phyloP scores from a whole-genome alignment of 2,113 vertebrate species.

The Apodemus sylvaticus region DNA sequence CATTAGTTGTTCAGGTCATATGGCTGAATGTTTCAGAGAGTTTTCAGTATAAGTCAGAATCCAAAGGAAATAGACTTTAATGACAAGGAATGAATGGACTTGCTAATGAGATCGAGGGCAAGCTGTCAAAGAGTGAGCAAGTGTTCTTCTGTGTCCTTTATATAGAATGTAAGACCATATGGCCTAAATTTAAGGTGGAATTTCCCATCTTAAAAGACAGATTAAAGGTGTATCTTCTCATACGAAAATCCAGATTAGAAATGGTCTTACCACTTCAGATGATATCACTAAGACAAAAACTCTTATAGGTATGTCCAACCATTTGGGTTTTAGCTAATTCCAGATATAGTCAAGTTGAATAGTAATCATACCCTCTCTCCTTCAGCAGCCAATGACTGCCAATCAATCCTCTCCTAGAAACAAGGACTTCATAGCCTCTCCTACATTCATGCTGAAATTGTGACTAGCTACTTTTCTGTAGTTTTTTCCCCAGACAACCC shows the following conservation, averaged over 20 bases:
- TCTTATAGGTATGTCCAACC: neutral
- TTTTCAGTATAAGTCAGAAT: neutral
- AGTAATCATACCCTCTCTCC: neutral
- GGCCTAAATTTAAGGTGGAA: neutral
- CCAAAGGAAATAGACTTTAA: neutral
- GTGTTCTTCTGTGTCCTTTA: neutral
- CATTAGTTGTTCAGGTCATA: neutral
- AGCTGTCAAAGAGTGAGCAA: neutral
- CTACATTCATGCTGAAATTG: neutral
- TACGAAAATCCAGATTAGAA: neutral
- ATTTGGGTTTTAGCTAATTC: neutral
- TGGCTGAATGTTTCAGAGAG: neutral
- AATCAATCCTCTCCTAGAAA: neutral
- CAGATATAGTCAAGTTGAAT: neutral
- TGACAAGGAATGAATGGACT: neutral
- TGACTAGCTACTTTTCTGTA: neutral
- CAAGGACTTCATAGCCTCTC: neutral
- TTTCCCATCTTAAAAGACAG: neutral
- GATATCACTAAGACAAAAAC: neutral
- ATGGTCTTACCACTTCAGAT: neutral
- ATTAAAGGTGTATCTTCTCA: neutral
- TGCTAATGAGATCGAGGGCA: neutral
- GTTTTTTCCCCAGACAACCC: neutral
- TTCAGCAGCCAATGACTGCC: neutral
- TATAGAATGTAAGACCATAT: neutral